These are phyloP conservation scores for Amblyopsis rosae DNA, from an alignment of 2,113 vertebrate species.

Conservation along the genomic window DNA sequence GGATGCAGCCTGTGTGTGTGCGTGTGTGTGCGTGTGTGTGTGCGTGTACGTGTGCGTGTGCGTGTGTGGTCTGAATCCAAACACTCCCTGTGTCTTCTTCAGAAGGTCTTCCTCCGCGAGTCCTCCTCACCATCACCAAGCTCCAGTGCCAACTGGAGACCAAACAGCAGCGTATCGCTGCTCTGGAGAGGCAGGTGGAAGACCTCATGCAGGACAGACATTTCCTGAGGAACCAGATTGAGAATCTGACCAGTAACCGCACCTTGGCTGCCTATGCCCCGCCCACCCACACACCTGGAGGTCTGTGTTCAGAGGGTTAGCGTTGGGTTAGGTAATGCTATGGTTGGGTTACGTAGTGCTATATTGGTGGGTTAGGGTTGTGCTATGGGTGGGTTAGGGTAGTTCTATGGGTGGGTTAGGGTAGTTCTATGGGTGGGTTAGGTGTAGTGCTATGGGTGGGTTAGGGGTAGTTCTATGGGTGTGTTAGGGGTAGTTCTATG, in stretches of 20 bases:
- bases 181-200: constrained; percentile 74
- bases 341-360: too few species aligned
- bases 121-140: constrained; percentile 76
- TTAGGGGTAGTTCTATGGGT: too few species aligned
- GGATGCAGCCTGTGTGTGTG: too few species aligned
- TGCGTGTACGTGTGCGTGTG: too few species aligned
- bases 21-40: neutral
- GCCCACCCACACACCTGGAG: constrained; percentile 47
- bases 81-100: constrained; percentile 40
- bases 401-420: too few species aligned
- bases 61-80: neutral
- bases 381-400: too few species aligned
- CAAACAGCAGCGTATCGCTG: constrained; percentile 71
- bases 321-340: too few species aligned
- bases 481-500: too few species aligned
- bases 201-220: constrained; percentile 78
- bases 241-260: constrained; percentile 73
- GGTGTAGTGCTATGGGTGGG: too few species aligned
- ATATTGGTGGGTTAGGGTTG: too few species aligned
- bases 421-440: too few species aligned
- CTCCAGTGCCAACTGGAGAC: constrained; percentile 76
- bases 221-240: constrained; percentile 75
- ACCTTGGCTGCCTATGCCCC: constrained; percentile 41
- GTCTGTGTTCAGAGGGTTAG: constrained; percentile 24
- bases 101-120: constrained; percentile 64